Evolutionary conservation across 1,140 invertebrate species (phyloP).

Genomic region (Hycleus phaleratus): DNA sequence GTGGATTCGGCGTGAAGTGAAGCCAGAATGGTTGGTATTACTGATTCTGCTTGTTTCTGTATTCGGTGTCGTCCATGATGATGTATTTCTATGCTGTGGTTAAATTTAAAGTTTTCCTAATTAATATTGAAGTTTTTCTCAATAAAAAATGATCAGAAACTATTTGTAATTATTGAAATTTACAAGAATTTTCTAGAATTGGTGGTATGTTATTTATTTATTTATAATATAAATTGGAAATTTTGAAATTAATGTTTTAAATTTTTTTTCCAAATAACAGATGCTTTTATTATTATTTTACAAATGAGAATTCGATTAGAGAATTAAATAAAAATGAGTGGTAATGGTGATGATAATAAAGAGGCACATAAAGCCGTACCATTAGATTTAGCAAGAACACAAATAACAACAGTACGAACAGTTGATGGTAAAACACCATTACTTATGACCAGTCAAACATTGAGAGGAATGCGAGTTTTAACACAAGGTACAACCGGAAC

Average conservation of each 20-base stretch:
- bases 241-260: neutral
- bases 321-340: constrained; percentile 31
- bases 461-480: constrained; percentile 36
- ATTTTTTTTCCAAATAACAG: constrained; percentile 7
- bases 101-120: too few relatives aligned
- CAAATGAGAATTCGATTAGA: constrained; percentile 8
- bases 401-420: constrained; percentile 33
- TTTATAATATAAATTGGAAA: too few relatives aligned
- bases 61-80: too few relatives aligned
- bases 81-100: too few relatives aligned
- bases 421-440: constrained; percentile 33
- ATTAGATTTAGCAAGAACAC: constrained; percentile 35
- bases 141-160: too few relatives aligned
- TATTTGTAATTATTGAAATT: too few relatives aligned
- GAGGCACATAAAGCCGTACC: constrained; percentile 35
- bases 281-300: constrained; percentile 18
- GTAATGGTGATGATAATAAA: constrained; percentile 38
- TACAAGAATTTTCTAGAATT: too few relatives aligned
- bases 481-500: constrained; percentile 23
- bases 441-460: constrained; percentile 33
- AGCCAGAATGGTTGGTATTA: too few relatives aligned
- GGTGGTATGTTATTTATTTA: too few relatives aligned
- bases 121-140: too few relatives aligned
- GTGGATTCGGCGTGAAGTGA: too few relatives aligned
- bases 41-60: too few relatives aligned